A percentile compares a stretch with the other conserved stretches of the same genome.
Evolutionary conservation across 2,797 vertebrate species (phyloP).

Genomic region (Thunnus albacares): DNA sequence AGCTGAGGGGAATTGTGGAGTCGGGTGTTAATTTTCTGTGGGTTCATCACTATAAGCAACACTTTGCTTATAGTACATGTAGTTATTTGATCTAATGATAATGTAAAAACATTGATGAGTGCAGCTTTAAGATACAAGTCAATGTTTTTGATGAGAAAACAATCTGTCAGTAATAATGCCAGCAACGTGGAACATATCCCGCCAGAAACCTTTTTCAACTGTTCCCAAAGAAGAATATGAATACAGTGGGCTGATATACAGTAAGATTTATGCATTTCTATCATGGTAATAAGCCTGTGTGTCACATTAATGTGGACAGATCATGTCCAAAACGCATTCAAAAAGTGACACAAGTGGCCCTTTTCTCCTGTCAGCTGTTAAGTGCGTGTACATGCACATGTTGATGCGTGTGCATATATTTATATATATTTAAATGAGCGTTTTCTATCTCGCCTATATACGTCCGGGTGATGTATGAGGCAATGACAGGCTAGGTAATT

Average conservation of each 20-base stretch:
- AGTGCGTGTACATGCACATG: conserved; percentile 4
- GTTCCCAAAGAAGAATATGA: no score
- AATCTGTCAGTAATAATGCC: background rate
- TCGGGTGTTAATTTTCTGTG: no score
- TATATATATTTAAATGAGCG: conserved; percentile 31
- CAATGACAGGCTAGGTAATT: conserved; percentile 77
- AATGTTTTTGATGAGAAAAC: background rate
- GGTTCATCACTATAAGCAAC: no score
- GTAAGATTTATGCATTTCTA: background rate
- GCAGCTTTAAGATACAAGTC: background rate
- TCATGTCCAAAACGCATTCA: background rate
- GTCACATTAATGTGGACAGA: background rate
- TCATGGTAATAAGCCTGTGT: background rate
- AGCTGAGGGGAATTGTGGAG: no score
- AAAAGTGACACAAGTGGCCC: background rate
- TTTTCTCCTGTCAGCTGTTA: background rate
- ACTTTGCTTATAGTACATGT: no score
- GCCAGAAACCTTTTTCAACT: no score
- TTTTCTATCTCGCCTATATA: conserved; percentile 25
- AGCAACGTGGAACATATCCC: background rate
- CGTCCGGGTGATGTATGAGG: conserved; percentile 70
- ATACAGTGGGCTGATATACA: background rate
- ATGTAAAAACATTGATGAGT: background rate
- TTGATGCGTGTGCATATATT: conserved; percentile 26
- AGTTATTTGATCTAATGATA: background rate